Evolutionary conservation across 2,797 vertebrate species (phyloP).

Genomic region (Eremophila alpestris): DNA sequence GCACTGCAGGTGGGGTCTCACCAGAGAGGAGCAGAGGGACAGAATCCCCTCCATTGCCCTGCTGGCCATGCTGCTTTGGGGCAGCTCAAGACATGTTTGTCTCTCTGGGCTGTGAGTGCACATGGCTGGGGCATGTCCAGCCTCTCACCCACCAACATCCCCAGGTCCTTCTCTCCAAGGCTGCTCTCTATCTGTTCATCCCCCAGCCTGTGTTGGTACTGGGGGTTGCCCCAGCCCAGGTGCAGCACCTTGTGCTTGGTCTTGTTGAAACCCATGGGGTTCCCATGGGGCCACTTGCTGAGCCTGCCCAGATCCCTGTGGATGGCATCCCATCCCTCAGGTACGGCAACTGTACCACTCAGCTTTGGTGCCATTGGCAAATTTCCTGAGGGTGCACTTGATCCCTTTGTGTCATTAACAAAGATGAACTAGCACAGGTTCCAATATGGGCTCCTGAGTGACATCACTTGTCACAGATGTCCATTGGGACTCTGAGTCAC

Average conservation of each 20-base stretch:
- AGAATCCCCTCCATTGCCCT: background rate
- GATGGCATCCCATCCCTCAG: background rate
- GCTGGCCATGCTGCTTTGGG: accelerated
- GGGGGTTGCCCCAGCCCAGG: accelerated
- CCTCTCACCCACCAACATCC: background rate
- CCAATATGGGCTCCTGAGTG: background rate
- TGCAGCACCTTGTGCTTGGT: background rate
- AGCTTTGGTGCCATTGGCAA: background rate
- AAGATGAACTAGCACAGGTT: background rate
- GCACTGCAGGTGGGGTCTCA: background rate
- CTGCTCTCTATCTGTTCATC: accelerated
- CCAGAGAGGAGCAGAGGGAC: background rate
- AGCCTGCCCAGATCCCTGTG: background rate
- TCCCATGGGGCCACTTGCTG: background rate
- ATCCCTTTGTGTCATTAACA: background rate
- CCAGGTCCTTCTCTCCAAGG: background rate
- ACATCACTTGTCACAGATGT: background rate
- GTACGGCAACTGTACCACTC: background rate
- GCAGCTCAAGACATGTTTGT: background rate
- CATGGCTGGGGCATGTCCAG: background rate
- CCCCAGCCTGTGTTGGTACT: background rate
- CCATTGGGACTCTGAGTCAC: background rate
- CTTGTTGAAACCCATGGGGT: background rate
- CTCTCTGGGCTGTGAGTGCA: background rate
- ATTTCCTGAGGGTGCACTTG: background rate